Conservation (phyloP, 2,888 invertebrate genomes). For the Drosophila colorata region DNA sequence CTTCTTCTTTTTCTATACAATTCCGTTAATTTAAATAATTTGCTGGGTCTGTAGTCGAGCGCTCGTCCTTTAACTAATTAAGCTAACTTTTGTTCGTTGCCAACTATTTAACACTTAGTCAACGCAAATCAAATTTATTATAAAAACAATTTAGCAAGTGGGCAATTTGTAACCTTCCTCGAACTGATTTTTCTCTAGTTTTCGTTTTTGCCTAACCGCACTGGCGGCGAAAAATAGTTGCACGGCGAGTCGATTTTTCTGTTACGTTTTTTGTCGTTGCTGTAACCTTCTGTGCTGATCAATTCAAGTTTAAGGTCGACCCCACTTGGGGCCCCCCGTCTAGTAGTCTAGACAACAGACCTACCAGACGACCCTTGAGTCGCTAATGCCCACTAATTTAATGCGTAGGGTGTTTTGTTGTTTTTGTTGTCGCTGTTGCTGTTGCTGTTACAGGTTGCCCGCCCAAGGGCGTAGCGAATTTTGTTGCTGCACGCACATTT, state of each 20-base stretch:
- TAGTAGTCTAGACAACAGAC: constrained; percentile 42
- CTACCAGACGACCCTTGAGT: constrained; percentile 49
- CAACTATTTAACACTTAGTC: constrained; percentile 49
- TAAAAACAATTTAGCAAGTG: constrained; percentile 51
- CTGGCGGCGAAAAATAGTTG: constrained; percentile 27
- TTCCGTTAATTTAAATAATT: constrained; percentile 8
- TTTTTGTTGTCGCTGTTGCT: constrained; percentile 16
- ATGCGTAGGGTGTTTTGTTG: constrained; percentile 42
- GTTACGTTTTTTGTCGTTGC: constrained; percentile 17
- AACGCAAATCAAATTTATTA: constrained; percentile 30
- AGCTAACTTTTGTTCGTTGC: constrained; percentile 31
- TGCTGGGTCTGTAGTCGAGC: neutral
- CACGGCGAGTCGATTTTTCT: constrained; percentile 31
- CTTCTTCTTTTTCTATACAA: neutral
- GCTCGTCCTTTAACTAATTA: constrained; percentile 45
- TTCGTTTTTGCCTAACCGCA: constrained; percentile 52
- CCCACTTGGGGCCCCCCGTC: neutral
- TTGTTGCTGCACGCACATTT: constrained; percentile 40
- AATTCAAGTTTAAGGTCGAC: constrained; percentile 74
- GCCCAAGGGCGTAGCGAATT: constrained; percentile 67
- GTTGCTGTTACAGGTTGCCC: constrained; percentile 39
- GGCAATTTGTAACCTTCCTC: constrained; percentile 59
- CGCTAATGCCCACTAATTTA: constrained; percentile 67
- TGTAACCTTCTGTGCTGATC: constrained; percentile 55
- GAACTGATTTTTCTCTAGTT: constrained; percentile 43